Percentiles rank a stretch among this genome's conserved stretches.
Evolutionary conservation across 1,140 invertebrate genomes (phyloP).

Genomic region (Hycleus cichorii): DNA sequence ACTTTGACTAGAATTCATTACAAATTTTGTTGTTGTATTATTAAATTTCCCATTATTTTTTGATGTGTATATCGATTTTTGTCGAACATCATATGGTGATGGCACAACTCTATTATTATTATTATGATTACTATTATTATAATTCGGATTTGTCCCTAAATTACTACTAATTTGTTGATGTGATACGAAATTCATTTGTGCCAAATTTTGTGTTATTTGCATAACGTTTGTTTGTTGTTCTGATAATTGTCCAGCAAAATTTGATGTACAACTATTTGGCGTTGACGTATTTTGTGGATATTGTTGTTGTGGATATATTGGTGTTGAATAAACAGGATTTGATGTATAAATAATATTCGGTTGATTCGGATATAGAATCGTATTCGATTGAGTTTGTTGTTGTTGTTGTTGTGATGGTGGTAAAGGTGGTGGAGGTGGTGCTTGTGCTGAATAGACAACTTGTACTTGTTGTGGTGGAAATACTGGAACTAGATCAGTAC

Average conservation of each 20-base stretch:
- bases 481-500: constrained; percentile 30
- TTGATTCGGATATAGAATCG: constrained; percentile 32
- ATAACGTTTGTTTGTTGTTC: constrained; percentile 10
- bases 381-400: constrained; percentile 20
- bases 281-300: constrained; percentile 32
- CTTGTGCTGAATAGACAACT: constrained; percentile 21
- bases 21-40: constrained; percentile 16
- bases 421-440: neutral
- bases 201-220: constrained; percentile 30
- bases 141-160: constrained; percentile 1
- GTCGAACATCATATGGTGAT: constrained; percentile 12
- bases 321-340: constrained; percentile 18
- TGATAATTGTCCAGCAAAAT: neutral
- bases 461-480: constrained; percentile 32
- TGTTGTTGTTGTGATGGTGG: neutral
- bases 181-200: constrained; percentile 21
- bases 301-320: constrained; percentile 9
- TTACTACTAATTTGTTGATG: neutral
- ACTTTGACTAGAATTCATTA: constrained; percentile 33
- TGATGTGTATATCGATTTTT: constrained; percentile 12
- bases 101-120: neutral
- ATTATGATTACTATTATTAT: neutral
- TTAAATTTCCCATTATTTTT: constrained; percentile 17
- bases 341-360: constrained; percentile 30
- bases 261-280: constrained; percentile 24